Percentiles rank a stretch among this genome's conserved stretches.
Evolutionary conservation across 1,140 invertebrate species (phyloP).

Genomic region (Pseudomyrmex gracilis): DNA sequence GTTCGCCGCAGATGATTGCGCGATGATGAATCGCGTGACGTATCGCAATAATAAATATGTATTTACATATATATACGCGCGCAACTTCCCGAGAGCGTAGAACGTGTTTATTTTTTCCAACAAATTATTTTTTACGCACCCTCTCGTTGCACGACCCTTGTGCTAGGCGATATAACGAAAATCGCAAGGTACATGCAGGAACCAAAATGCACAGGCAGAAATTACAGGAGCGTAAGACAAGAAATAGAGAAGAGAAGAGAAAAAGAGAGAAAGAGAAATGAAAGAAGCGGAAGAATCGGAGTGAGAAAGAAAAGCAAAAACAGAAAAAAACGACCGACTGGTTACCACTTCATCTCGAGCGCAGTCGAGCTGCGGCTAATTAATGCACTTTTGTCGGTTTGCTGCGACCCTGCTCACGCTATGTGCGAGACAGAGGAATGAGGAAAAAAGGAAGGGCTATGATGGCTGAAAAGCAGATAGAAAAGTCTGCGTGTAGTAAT

Average conservation of each 20-base stretch:
- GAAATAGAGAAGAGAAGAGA: not conserved
- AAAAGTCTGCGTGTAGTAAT: conserved; percentile 14
- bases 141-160: not conserved
- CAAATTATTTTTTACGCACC: conserved; percentile 22
- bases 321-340: conserved; percentile 45
- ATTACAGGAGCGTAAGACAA: not conserved
- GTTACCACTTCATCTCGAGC: conserved; percentile 69
- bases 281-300: not conserved
- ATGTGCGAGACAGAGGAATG: conserved; percentile 6
- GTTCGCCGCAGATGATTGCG: conserved; percentile 39
- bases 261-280: not conserved
- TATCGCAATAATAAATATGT: too few relatives aligned
- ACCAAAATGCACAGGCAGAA: conserved; percentile 6
- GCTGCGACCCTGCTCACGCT: conserved; percentile 37
- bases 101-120: conserved; percentile 17
- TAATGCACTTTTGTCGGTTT: conserved; percentile 74
- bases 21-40: conserved; percentile 36
- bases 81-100: not conserved
- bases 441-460: not conserved
- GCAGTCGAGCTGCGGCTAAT: conserved; percentile 67
- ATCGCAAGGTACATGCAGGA: not conserved
- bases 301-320: not conserved
- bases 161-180: conserved; percentile 37
- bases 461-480: conserved; percentile 25
- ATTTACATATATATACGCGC: not conserved